phyloP scores from a whole-genome alignment of 2,113 vertebrate genomes.

The Silurus meridionalis region DNA sequence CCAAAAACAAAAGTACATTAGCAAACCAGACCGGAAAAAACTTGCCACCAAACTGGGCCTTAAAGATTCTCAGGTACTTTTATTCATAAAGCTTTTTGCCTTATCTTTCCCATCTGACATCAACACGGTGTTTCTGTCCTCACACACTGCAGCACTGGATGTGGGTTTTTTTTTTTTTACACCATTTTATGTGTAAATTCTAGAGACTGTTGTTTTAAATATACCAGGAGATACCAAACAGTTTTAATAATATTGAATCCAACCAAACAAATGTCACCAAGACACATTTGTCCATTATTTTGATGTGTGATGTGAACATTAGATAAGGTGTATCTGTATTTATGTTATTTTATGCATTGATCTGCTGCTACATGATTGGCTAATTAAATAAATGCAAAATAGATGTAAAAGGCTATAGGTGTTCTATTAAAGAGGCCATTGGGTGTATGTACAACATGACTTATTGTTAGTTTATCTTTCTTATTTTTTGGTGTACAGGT shows the following conservation, averaged over 20 bases:
- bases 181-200: neutral
- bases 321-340: neutral
- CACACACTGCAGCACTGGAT: neutral
- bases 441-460: neutral
- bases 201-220: neutral
- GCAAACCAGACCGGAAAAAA: slow-evolving; percentile 96
- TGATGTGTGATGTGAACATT: neutral
- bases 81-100: neutral
- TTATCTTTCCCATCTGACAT: neutral
- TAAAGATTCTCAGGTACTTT: slow-evolving; percentile 91
- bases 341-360: neutral
- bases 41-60: slow-evolving; percentile 89
- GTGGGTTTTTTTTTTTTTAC: neutral
- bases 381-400: neutral
- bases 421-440: neutral
- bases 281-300: neutral
- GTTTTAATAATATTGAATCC: neutral
- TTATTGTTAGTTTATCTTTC: neutral
- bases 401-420: neutral
- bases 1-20: slow-evolving; percentile 99
- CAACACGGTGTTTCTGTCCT: neutral
- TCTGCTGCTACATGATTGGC: neutral
- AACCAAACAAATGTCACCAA: neutral
- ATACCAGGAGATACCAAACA: neutral
- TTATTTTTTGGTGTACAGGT: slow-evolving; percentile 71